A percentile compares a stretch with the other conserved stretches of the same genome.
Evolutionary conservation across 2,113 vertebrate genomes (phyloP).

Genomic region (Myotis lucifugus): DNA sequence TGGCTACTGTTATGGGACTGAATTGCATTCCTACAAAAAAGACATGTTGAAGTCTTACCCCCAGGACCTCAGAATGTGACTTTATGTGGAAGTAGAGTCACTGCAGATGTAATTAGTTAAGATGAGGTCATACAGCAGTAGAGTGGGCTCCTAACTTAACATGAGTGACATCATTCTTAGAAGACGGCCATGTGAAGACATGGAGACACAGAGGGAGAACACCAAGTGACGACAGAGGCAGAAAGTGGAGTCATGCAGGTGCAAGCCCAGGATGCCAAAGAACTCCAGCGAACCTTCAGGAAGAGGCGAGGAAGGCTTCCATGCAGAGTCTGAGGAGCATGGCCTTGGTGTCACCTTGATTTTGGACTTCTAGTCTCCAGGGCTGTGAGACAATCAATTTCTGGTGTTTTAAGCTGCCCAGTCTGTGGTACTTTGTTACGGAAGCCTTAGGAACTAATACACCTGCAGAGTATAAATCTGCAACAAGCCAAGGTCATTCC

Average conservation of each 20-base stretch:
- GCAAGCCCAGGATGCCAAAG: not conserved
- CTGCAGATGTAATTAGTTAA: not conserved
- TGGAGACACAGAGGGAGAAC: not conserved
- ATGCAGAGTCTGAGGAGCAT: not conserved
- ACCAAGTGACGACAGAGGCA: not conserved
- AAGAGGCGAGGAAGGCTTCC: not conserved
- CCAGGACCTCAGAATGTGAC: not conserved
- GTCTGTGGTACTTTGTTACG: not conserved
- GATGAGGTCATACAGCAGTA: not conserved
- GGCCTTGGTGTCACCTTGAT: not conserved
- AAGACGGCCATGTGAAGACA: not conserved
- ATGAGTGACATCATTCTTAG: not conserved
- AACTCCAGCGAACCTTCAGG: not conserved
- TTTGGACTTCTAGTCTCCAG: not conserved
- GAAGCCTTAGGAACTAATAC: not conserved
- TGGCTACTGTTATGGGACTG: not conserved
- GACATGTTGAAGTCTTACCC: not conserved
- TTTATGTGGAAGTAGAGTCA: not conserved
- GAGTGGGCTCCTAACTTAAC: not conserved
- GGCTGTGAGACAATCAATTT: not conserved
- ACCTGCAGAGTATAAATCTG: not conserved
- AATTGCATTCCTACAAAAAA: not conserved
- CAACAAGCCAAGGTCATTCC: not conserved
- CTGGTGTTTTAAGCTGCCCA: not conserved
- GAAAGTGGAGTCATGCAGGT: not conserved